Percentiles rank a stretch among this genome's conserved stretches.
Conservation (phyloP, 2,113 vertebrate genomes). For the Dromiciops gliroides region DNA sequence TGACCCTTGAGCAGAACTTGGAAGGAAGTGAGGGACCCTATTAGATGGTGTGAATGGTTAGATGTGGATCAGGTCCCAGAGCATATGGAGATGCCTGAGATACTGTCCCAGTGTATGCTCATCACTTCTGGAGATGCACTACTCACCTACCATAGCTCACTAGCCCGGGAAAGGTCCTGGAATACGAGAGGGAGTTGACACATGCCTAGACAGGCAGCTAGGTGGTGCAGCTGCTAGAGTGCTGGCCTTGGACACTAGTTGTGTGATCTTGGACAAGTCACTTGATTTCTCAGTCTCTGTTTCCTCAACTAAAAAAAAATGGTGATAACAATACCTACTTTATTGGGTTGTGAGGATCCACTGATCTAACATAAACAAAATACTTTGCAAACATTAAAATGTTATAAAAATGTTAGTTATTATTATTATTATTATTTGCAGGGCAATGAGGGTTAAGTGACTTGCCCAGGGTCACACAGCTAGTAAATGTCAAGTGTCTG, state of each 20-base stretch:
- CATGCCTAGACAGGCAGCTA: neutral
- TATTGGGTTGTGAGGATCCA: slow-evolving; percentile 11
- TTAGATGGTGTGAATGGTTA: neutral
- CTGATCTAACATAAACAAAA: neutral
- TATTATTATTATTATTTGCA: no score
- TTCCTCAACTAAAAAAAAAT: slow-evolving; percentile 32
- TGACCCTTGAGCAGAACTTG: neutral
- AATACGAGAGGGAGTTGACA: neutral
- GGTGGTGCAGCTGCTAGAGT: no score
- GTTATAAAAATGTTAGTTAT: neutral
- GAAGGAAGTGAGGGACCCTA: neutral
- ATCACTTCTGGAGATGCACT: neutral
- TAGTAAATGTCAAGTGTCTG: no score
- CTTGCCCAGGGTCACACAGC: no score
- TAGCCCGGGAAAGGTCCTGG: neutral
- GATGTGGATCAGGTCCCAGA: neutral
- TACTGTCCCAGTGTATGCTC: neutral
- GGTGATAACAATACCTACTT: neutral
- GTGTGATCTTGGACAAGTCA: slow-evolving; percentile 28
- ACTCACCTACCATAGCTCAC: neutral
- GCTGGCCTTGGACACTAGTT: neutral
- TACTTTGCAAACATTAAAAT: neutral
- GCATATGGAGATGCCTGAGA: neutral
- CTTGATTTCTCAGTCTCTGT: slow-evolving; percentile 5
- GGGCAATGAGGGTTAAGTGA: no score